Evolutionary conservation across 1,140 invertebrate genomes (phyloP).

Genomic region (Lerema accius): DNA sequence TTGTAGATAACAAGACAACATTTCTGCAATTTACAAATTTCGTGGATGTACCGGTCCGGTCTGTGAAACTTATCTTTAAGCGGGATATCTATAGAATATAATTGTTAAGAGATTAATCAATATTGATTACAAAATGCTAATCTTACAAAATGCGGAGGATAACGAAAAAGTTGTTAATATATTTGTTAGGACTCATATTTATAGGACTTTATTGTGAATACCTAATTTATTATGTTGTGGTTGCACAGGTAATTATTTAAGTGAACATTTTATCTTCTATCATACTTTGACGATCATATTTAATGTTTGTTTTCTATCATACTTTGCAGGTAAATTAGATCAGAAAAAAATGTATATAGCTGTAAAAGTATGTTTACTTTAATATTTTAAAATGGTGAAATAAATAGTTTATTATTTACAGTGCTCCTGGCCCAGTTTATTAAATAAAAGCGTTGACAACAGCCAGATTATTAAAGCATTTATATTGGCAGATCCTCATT

Average conservation of each 20-base stretch:
- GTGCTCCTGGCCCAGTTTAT: conserved; percentile 61
- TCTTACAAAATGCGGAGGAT: conserved; percentile 50
- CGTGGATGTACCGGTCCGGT: no score
- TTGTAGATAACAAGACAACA: no score
- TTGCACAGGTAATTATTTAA: conserved; percentile 61
- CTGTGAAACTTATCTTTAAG: background rate
- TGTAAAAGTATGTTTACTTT: background rate
- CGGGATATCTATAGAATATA: background rate
- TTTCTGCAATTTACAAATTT: no score
- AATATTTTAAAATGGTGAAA: conserved; percentile 8
- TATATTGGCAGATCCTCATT: conserved; percentile 96
- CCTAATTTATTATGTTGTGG: conserved; percentile 65
- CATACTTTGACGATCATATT: no score
- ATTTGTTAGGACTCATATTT: conserved; percentile 53
- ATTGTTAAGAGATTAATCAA: background rate
- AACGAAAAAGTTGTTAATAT: conserved; percentile 55
- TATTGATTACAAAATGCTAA: conserved; percentile 5
- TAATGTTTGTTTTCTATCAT: no score
- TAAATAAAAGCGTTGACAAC: conserved; percentile 26
- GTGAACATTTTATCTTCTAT: no score
- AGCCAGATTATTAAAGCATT: conserved; percentile 85
- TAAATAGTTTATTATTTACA: conserved; percentile 39
- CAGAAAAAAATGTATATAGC: no score
- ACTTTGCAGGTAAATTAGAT: no score
- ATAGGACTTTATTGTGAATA: conserved; percentile 66